Evolutionary conservation across 2,888 invertebrate species (phyloP).

Genomic region (Archaeoteleia sp.): DNA sequence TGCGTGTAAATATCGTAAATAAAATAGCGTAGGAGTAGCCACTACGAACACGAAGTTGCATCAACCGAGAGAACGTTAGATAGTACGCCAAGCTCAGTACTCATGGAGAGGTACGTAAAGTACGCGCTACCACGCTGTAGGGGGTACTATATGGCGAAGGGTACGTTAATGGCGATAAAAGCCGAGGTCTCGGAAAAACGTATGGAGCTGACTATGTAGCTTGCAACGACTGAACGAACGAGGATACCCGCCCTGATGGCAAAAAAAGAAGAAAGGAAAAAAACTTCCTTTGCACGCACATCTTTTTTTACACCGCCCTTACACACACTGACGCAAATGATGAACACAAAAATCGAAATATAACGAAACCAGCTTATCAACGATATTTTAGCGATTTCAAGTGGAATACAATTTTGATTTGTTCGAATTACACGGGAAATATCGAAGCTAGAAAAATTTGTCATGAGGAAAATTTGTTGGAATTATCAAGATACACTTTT

Average conservation of each 20-base stretch:
- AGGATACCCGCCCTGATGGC: slow-evolving; percentile 21
- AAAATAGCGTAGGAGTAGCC: slow-evolving; percentile 28
- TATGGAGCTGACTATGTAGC: slow-evolving; percentile 33
- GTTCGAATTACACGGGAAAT: too few relatives aligned
- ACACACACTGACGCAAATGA: too few relatives aligned
- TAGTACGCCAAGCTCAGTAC: slow-evolving; percentile 22
- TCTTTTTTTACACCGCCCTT: slow-evolving; percentile 6
- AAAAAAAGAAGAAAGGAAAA: slow-evolving; percentile 15
- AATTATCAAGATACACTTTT: too few relatives aligned
- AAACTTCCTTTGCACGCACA: slow-evolving; percentile 28
- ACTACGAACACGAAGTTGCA: slow-evolving; percentile 24
- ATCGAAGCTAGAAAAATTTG: too few relatives aligned
- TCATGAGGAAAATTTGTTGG: too few relatives aligned
- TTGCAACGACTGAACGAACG: slow-evolving; percentile 32
- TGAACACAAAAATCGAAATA: too few relatives aligned
- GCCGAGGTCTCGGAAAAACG: slow-evolving; percentile 39
- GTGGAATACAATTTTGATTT: too few relatives aligned
- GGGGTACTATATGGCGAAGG: slow-evolving; percentile 41
- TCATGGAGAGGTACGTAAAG: slow-evolving; percentile 44
- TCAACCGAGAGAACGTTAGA: slow-evolving; percentile 30
- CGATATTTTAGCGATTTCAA: too few relatives aligned
- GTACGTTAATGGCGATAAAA: slow-evolving; percentile 46
- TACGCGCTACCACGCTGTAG: slow-evolving; percentile 28
- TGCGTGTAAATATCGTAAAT: slow-evolving; percentile 20
- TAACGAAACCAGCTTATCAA: too few relatives aligned